A percentile compares a stretch with the other conserved stretches of the same genome.
Conservation (phyloP, 2,113 vertebrate species). For the Agapornis roseicollis region DNA sequence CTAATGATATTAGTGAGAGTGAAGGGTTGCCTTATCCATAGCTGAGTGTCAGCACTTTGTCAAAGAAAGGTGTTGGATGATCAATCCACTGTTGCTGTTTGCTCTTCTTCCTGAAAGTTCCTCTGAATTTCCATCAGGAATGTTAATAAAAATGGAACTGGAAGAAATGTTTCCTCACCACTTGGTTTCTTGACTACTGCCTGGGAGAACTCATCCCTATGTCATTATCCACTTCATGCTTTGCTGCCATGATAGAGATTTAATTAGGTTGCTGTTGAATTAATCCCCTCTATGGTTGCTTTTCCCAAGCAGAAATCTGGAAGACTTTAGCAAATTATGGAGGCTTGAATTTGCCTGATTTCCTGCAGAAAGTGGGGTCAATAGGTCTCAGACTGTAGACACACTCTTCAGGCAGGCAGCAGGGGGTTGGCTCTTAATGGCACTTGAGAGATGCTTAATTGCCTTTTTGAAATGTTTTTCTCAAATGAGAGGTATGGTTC, state of each 20-base stretch:
- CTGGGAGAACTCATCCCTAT: constrained; percentile 18
- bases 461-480: constrained; percentile 72
- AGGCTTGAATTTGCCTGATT: constrained; percentile 77
- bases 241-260: constrained; percentile 57
- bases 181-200: neutral
- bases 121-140: neutral
- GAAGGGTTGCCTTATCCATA: neutral
- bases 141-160: neutral
- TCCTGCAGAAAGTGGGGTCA: constrained; percentile 83
- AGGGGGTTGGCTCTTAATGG: constrained; percentile 77
- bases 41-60: constrained; percentile 16
- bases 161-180: neutral
- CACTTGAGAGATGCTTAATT: constrained; percentile 79
- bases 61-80: constrained; percentile 9
- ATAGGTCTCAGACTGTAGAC: constrained; percentile 84
- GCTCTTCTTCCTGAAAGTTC: neutral
- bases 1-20: neutral
- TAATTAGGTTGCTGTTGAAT: constrained; percentile 67
- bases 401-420: constrained; percentile 76
- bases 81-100: neutral
- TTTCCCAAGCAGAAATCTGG: constrained; percentile 70
- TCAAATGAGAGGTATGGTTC: constrained; percentile 53
- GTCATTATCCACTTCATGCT: constrained; percentile 49
- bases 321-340: constrained; percentile 78
- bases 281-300: constrained; percentile 73